Base-by-base conservation (phyloP, 2,113 vertebrate species). In the Prunella himalayana region DNA sequence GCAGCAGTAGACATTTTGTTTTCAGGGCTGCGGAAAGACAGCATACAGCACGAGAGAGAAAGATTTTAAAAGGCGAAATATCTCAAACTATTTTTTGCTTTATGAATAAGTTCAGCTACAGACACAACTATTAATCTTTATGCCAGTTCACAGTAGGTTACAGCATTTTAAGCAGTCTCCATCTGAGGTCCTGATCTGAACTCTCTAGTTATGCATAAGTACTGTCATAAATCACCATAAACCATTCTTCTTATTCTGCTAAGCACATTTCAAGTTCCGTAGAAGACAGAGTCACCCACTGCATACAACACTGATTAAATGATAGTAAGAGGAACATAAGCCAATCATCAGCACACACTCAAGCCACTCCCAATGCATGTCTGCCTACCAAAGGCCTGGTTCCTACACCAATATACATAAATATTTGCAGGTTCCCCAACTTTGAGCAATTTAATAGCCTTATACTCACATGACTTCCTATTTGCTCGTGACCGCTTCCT, bases 401-500 rank as follows among this genome's bases (percentile, higher is more conserved):
- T 81, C n/a, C 51, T 69, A 17, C 42, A 76, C 9, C 1, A 0
- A 50, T 12, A 50, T 0, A 31, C 20, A 17, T 14, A 45, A 65
- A 54, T 44, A 77, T 25, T 59, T 25, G 30, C 25, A 49, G 0
- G 7, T 61, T 80, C 25, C 7, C 37, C 72, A 66, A 44, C 42
- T 81, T 7, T 45, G 28, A 93, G 60, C 56, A 42, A 35, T 56
- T 41, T 13, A 91, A 56, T 27, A 50, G 54, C 25, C 28, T 22
- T 47, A 59, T 56, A 98, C 99, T 99, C 95, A 99, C 99, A 35
- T 76, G 99, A 99, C 82, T 99, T 99, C 57, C 99, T 98, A 95
- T 99, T 99, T 92, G 98, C 99, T 76, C 99, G 97, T 77, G 99
- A 99, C 33, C 99, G 97, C 80, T 98, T 99, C 95, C 99, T 98